Evolutionary conservation across 2,113 vertebrate genomes (phyloP), one percentile per base, ranked within the genome.

Genomic region (Paedocypris sp.): DNA sequence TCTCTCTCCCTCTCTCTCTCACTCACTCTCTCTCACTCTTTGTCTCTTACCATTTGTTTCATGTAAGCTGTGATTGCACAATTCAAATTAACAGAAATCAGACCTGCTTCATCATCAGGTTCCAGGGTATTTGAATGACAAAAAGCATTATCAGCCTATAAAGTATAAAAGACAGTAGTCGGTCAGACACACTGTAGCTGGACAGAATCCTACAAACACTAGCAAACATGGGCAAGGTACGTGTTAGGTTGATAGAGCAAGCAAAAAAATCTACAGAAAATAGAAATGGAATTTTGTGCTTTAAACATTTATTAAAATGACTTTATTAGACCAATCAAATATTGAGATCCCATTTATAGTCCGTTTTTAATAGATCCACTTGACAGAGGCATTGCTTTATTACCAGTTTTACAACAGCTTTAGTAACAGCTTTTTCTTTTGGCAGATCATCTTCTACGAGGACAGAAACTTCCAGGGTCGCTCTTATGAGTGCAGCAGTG

Each of bases 101-200:
- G 78, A 75, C 64, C 68, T 83, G 81, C 79, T 77, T 76, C 63
- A 77, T 83, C 78, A 83, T 80, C 79, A 80, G 70, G 75, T 78
- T 81, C 68, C 63, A 75, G 33, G 60, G 56, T 1, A 83, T 83
- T 79, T 83, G 65, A 78, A 81, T 83, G 36, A 81, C 78, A 83
- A 81, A 80, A 76, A 75, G 62, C 66, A 59, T 67, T 69, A 67
- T 41, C 53, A 22, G 58, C 11, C 41, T 66, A 77, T 77, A 67
- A 74, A 67, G 75, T 80, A 83, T 81, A 80, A 83, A 83, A 80
- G 78, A 64, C 49, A 50, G 39, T 69, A 62, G 73, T 74, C 73
- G 77, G 72, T 74, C 73, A 78, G 72, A 70, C 52, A 43, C 72
- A 64, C 69, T 49, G 73, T 56, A 56, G 26, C 77, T 79, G 75